phyloP scores from a whole-genome alignment of 2,888 invertebrate species.

The Idaea dimidiata region DNA sequence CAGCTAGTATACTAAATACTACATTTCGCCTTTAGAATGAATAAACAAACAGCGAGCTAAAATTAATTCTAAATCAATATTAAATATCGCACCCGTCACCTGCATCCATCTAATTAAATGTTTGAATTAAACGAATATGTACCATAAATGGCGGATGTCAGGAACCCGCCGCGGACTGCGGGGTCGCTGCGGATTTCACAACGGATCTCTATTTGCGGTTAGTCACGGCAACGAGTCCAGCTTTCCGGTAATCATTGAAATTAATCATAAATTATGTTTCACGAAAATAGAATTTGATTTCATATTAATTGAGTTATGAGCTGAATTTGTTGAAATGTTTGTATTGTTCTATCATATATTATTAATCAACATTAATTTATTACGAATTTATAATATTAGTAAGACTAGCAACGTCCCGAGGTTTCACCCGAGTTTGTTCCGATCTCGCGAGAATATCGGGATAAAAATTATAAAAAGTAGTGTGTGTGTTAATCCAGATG shows the following conservation, averaged over 20 bases:
- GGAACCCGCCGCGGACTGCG: background rate
- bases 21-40: background rate
- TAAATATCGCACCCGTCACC: background rate
- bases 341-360: slow-evolving; percentile 9
- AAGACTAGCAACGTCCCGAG: too few relatives aligned
- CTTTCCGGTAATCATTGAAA: background rate
- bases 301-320: background rate
- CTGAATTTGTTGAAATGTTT: background rate
- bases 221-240: background rate
- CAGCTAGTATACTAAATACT: too few relatives aligned
- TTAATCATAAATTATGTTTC: background rate
- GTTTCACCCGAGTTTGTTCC: too few relatives aligned
- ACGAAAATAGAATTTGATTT: background rate
- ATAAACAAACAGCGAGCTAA: background rate
- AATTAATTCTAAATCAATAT: background rate
- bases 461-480: too few relatives aligned
- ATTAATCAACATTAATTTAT: background rate
- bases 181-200: background rate
- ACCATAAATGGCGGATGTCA: background rate
- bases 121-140: background rate
- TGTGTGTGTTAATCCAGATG: too few relatives aligned
- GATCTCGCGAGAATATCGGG: too few relatives aligned
- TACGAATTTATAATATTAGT: too few relatives aligned
- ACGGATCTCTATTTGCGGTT: background rate
- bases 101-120: background rate